Conservation (phyloP, 2,113 vertebrate genomes). For the Coptodon rendalli region DNA sequence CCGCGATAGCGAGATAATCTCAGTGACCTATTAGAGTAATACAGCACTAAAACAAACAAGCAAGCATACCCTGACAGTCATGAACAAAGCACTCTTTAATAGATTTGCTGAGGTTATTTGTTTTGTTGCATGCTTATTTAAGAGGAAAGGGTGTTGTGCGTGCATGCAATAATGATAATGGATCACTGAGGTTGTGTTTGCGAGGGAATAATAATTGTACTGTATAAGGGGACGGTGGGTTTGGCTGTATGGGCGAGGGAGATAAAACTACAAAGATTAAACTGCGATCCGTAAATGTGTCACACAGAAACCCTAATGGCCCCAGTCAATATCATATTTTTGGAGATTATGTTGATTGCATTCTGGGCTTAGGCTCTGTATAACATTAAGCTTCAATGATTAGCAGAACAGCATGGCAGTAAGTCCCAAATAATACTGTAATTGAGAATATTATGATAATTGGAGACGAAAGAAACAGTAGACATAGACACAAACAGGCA, state of each 20-base stretch:
- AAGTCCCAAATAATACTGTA: neutral
- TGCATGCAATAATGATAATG: neutral
- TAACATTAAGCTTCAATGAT: neutral
- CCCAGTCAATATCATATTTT: neutral
- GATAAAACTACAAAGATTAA: neutral
- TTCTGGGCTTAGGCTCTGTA: neutral
- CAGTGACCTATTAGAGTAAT: conserved; percentile 33
- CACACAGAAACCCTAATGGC: neutral
- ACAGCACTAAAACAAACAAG: conserved; percentile 24
- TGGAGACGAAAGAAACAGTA: neutral
- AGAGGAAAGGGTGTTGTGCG: neutral
- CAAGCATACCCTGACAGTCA: neutral
- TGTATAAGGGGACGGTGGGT: neutral
- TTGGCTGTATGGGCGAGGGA: neutral
- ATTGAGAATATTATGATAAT: neutral
- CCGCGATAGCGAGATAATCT: conserved; percentile 48
- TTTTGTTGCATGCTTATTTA: conserved; percentile 16
- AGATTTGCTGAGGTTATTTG: conserved; percentile 35
- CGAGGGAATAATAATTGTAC: neutral
- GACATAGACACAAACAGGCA: neutral
- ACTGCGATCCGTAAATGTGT: neutral
- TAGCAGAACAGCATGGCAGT: neutral
- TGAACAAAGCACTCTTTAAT: conserved; percentile 12
- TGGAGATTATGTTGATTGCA: conserved; percentile 12
- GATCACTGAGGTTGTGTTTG: neutral